Percentiles rank a stretch among this genome's conserved stretches.
Conservation (phyloP, 1,140 invertebrate species). For the Trichogramma pretiosum region DNA sequence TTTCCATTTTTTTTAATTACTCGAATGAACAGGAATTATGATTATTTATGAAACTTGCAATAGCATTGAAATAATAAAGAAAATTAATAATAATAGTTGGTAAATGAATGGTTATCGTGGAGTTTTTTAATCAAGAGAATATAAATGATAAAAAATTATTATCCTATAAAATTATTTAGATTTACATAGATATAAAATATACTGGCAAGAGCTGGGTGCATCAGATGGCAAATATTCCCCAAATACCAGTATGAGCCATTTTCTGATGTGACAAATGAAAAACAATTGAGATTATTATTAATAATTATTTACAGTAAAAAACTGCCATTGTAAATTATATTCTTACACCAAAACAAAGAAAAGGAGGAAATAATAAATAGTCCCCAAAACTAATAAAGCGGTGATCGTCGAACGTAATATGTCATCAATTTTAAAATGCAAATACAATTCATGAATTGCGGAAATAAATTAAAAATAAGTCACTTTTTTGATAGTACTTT, state of each 20-base stretch:
- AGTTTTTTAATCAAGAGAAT: not conserved
- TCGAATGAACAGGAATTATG: not conserved
- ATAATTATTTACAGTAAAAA: no score
- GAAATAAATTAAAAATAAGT: no score
- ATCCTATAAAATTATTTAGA: not conserved
- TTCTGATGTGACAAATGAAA: not conserved
- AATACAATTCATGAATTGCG: no score
- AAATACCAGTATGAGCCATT: conserved; percentile 39
- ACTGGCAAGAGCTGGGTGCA: conserved; percentile 41
- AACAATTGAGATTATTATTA: no score
- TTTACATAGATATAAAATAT: conserved; percentile 26
- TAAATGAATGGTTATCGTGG: not conserved
- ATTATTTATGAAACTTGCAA: conserved; percentile 3
- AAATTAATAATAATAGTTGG: not conserved
- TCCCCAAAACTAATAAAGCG: not conserved
- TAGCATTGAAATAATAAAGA: not conserved
- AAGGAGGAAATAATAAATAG: not conserved
- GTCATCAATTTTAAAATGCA: not conserved
- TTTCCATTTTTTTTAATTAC: conserved; percentile 3
- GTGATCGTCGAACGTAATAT: not conserved
- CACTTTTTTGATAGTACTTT: no score
- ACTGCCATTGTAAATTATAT: not conserved
- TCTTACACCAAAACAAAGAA: not conserved
- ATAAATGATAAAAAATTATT: not conserved
- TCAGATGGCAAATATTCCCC: conserved; percentile 44